These are phyloP conservation scores for Anoura caudifer DNA, from an alignment of 2,113 vertebrate species.

Conservation along the genomic window DNA sequence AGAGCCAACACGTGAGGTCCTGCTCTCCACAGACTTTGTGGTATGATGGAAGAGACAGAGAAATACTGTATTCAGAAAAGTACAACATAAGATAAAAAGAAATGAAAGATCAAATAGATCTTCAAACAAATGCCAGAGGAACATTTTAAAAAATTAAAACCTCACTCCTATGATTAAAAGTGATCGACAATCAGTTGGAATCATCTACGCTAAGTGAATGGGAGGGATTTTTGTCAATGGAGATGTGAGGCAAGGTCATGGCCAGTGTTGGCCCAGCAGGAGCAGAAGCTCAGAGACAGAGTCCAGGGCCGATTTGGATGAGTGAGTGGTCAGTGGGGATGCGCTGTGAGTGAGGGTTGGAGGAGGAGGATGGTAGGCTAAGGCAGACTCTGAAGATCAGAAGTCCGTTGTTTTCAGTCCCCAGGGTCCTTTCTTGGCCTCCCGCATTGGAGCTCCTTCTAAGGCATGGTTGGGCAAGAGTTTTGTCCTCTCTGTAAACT, in stretches of 20 bases:
- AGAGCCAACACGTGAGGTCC: not conserved
- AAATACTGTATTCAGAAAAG: not conserved
- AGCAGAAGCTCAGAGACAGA: not conserved
- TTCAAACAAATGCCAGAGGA: not conserved
- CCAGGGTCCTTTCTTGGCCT: not conserved
- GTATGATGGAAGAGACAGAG: not conserved
- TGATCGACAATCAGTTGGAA: not conserved
- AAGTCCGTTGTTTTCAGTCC: not conserved
- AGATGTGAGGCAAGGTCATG: not conserved
- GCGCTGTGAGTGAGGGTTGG: not conserved
- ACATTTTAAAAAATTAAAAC: not conserved
- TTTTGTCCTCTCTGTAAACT: not conserved
- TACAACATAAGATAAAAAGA: not conserved
- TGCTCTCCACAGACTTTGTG: not conserved
- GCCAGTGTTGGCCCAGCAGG: not conserved
- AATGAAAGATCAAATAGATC: not conserved
- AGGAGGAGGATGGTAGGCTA: not conserved
- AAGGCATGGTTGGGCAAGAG: not conserved
- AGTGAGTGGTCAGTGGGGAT: not conserved
- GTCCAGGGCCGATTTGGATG: not conserved
- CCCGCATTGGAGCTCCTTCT: not conserved
- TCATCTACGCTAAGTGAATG: not conserved
- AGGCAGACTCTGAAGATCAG: not conserved
- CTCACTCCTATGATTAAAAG: not conserved
- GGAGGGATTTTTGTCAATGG: not conserved